Base-by-base conservation (phyloP, 2,797 vertebrate species). In the Anabas testudineus region DNA sequence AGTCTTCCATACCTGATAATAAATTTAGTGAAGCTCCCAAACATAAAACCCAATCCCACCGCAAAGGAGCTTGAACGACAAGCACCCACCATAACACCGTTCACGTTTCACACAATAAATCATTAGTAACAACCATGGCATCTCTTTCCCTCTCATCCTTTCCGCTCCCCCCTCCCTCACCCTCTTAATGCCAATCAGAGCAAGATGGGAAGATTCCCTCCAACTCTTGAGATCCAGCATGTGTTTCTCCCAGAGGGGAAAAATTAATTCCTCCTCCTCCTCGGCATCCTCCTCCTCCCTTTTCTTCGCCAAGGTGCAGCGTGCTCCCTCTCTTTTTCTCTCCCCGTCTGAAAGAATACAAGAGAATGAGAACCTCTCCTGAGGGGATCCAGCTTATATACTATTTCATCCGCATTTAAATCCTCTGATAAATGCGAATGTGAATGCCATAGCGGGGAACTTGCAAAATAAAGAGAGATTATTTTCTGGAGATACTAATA, bases 241-340 rank as follows among this genome's bases (percentile, higher is more conserved):
- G 91, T 90, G 91, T 91, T 94, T 86, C 82, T 92, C 94, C 94
- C 94, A 91, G 91, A 94, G 93, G 94, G 93, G 84, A 91, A 91
- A 93, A 93, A 95, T 94, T 94, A 94, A 95, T 94, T 95, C 94
- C 94, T 94, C 94, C 94, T 93, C 93, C 93, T 94, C 92, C 88
- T 91, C 84, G 55, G 77, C 84, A 76, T 83, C 89, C 84, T 90
- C 90, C 92, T 94, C 90, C 88, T 89, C 90, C 91, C 79, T 88
- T 76, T 82, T 87, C 90, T 89, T 75, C 90, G 91, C 91, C 88
- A 92, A 94, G 94, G 94, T 95, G 93, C 93, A 90, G 89, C 84
- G 49, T 82, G 87, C 88, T 87, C 90, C 85, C 87, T 93, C 90
- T 92, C 85, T 84, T 82, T 79, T 67, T 80, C 76, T 83, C 83